phyloP scores from a whole-genome alignment of 1,140 invertebrate genomes.

The Papilio polytes region DNA sequence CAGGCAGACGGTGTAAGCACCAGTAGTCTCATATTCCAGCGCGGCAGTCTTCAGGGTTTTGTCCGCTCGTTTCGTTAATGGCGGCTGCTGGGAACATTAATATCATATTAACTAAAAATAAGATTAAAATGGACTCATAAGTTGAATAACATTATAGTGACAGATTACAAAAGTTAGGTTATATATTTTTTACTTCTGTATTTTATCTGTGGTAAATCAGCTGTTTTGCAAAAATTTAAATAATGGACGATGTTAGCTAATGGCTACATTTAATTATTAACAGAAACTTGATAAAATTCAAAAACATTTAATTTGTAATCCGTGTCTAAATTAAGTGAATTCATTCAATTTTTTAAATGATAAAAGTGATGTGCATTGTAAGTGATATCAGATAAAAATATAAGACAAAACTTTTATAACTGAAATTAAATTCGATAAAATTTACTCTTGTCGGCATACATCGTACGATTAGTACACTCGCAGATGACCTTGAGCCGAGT shows the following conservation, averaged over 20 bases:
- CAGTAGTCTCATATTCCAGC: constrained; percentile 60
- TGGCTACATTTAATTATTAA: too few relatives aligned
- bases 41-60: constrained; percentile 74
- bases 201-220: constrained; percentile 4
- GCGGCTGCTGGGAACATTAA: constrained; percentile 72
- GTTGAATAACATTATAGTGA: background rate
- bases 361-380: background rate
- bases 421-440: too few relatives aligned
- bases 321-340: background rate
- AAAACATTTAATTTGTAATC: too few relatives aligned
- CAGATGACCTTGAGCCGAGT: too few relatives aligned
- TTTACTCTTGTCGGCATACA: too few relatives aligned
- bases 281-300: too few relatives aligned
- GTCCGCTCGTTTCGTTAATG: constrained; percentile 70
- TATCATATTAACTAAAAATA: background rate
- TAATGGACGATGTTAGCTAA: too few relatives aligned
- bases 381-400: background rate
- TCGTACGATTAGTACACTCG: too few relatives aligned
- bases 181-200: background rate
- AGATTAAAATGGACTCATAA: background rate
- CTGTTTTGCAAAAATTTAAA: background rate
- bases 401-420: background rate
- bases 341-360: background rate
- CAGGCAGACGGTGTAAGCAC: constrained; percentile 42
- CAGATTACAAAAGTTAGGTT: background rate